These are phyloP conservation scores for Ptilonorhynchus violaceus DNA, from an alignment of 2,113 vertebrate genomes.

Conservation along the genomic window DNA sequence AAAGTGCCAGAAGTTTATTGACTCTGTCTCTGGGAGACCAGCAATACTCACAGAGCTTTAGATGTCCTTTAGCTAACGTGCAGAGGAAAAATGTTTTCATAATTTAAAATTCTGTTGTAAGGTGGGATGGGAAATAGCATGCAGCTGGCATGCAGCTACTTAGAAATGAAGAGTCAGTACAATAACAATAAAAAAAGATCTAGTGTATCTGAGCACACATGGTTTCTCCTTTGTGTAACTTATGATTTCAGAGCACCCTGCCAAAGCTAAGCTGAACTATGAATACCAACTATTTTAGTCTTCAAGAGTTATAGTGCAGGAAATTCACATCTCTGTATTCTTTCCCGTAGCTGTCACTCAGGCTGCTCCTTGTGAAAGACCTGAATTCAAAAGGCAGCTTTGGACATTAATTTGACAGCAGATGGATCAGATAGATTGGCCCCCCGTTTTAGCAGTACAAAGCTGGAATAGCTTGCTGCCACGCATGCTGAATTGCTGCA, in stretches of 20 bases:
- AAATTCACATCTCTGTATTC: conserved; percentile 38
- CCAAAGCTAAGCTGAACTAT: conserved; percentile 48
- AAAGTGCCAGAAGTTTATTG: conserved; percentile 16
- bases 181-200: conserved; percentile 47
- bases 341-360: conserved; percentile 36
- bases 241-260: conserved; percentile 26
- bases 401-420: conserved; percentile 56
- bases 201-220: conserved; percentile 8
- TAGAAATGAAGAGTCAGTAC: conserved; percentile 43
- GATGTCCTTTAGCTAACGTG: not conserved
- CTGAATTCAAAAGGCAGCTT: conserved; percentile 48
- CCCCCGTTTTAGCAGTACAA: not conserved
- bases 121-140: not conserved
- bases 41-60: not conserved
- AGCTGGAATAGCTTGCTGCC: not conserved
- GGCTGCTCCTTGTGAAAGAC: conserved; percentile 25
- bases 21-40: not conserved
- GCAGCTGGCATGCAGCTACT: conserved; percentile 15
- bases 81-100: not conserved
- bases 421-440: conserved; percentile 16
- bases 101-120: conserved; percentile 13
- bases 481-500: not conserved
- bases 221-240: conserved; percentile 31
- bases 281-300: conserved; percentile 51
- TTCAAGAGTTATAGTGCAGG: conserved; percentile 32